Percentiles rank a stretch among this genome's conserved stretches.
Evolutionary conservation across 2,888 invertebrate genomes (phyloP).

Genomic region (Esperia sulphurella): DNA sequence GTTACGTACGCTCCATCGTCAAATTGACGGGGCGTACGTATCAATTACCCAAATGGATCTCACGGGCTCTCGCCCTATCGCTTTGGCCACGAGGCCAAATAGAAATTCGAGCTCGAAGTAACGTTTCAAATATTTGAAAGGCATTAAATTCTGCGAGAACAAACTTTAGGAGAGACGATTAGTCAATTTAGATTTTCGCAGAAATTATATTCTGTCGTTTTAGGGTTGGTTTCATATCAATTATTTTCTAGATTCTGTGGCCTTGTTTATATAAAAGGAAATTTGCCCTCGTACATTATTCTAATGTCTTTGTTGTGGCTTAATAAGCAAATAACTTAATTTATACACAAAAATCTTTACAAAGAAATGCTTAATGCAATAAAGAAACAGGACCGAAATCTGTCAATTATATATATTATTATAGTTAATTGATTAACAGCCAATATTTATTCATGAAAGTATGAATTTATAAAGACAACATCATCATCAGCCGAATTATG

Average conservation of each 20-base stretch:
- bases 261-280: no score
- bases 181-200: neutral
- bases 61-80: conserved; percentile 25
- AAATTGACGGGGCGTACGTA: conserved; percentile 52
- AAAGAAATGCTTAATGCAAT: no score
- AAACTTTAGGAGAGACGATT: neutral
- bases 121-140: neutral
- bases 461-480: no score
- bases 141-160: neutral
- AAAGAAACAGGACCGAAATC: no score
- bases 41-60: conserved; percentile 59
- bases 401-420: no score
- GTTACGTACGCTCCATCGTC: conserved; percentile 25
- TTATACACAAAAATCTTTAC: no score
- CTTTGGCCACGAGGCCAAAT: conserved; percentile 11
- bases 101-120: conserved; percentile 16
- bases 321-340: no score
- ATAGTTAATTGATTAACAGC: no score
- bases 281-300: no score
- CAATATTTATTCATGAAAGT: no score
- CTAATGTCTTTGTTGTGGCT: neutral
- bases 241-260: neutral
- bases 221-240: neutral
- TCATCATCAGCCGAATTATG: no score
- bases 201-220: neutral